phyloP scores from a whole-genome alignment of 37 sponge, comb jelly and placozoan species.

The Eunapius fragilis region DNA sequence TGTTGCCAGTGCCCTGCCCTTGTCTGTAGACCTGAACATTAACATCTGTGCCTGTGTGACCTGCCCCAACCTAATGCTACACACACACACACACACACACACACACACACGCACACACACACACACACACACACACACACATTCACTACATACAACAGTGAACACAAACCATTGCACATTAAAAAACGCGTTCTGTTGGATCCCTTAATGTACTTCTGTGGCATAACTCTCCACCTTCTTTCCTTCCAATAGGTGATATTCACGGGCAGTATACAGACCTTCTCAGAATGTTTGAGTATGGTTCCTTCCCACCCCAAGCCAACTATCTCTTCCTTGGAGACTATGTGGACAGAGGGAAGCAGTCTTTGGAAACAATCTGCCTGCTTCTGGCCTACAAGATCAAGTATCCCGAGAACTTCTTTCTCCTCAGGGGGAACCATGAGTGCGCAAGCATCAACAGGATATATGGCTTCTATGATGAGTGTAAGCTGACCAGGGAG shows the following conservation, averaged over 20 bases:
- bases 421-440: slow-evolving; percentile 97
- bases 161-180: neutral
- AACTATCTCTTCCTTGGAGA: slow-evolving; percentile 99
- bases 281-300: slow-evolving; percentile 95
- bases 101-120: neutral
- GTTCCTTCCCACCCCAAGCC: slow-evolving; percentile 95
- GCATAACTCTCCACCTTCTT: neutral
- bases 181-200: neutral
- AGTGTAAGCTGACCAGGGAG: too few relatives aligned
- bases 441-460: slow-evolving; percentile 99
- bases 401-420: slow-evolving; percentile 99
- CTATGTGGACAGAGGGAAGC: slow-evolving; percentile 99
- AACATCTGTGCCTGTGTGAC: too few relatives aligned
- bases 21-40: too few relatives aligned
- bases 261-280: slow-evolving; percentile 98
- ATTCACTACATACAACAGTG: neutral
- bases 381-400: slow-evolving; percentile 98
- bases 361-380: slow-evolving; percentile 97
- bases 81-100: too few relatives aligned
- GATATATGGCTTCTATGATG: slow-evolving; percentile 99
- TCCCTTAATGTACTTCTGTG: neutral
- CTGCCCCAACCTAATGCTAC: too few relatives aligned
- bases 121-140: neutral
- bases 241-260: slow-evolving; percentile 79
- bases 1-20: too few relatives aligned